phyloP scores from a whole-genome alignment of 1,140 invertebrate species.

The Akabosia matsudoensis region DNA sequence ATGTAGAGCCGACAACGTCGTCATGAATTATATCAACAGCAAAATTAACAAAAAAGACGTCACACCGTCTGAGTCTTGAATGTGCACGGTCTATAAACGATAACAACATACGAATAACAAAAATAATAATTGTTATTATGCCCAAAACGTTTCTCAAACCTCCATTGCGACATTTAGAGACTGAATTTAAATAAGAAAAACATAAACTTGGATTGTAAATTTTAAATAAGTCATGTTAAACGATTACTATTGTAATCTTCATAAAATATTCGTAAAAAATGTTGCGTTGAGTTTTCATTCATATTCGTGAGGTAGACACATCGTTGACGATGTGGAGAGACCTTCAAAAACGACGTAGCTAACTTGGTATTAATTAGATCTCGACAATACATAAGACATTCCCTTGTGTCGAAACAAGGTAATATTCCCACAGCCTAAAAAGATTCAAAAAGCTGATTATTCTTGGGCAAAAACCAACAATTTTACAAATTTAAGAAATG shows the following conservation, averaged over 20 bases:
- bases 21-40: conserved; percentile 3
- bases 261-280: not conserved
- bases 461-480: too few species aligned
- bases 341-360: not conserved
- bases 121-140: not conserved
- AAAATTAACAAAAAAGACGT: not conserved
- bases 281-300: too few species aligned
- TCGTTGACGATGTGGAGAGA: not conserved
- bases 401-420: conserved; percentile 6
- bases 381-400: not conserved
- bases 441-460: not conserved
- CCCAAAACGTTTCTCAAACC: not conserved
- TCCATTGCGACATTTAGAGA: not conserved
- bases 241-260: not conserved
- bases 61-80: conserved; percentile 5
- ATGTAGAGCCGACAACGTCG: not conserved
- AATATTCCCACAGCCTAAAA: not conserved
- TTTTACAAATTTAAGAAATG: too few species aligned
- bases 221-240: not conserved
- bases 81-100: not conserved
- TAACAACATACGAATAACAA: not conserved
- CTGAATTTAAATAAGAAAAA: not conserved
- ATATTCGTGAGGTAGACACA: too few species aligned
- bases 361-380: not conserved
- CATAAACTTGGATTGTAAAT: not conserved